Percentiles rank a stretch among this genome's conserved stretches.
Evolutionary conservation across 1,140 invertebrate genomes (phyloP).

Genomic region (Bombus fervidus): DNA sequence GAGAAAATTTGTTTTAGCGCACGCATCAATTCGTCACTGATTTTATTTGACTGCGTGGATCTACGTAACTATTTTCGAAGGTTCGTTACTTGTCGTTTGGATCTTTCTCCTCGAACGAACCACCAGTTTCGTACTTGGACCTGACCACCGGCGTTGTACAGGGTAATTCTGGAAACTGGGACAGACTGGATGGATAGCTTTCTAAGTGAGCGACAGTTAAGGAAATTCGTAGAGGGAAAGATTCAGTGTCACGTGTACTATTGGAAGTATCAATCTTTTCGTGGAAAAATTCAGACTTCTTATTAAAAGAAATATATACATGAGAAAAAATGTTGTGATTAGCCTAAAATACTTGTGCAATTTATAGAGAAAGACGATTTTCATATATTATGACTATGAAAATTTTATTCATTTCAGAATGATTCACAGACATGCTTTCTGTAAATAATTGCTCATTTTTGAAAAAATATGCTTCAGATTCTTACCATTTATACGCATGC

Average conservation of each 20-base stretch:
- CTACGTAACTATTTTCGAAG: slow-evolving; percentile 1
- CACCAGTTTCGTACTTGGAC: not conserved
- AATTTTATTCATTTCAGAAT: no score
- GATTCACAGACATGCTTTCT: no score
- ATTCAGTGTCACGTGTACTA: not conserved
- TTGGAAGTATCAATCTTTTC: no score
- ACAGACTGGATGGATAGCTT: not conserved
- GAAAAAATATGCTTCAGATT: no score
- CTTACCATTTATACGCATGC: no score
- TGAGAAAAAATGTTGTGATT: not conserved
- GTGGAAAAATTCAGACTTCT: no score
- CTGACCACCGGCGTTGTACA: not conserved
- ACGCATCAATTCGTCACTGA: slow-evolving; percentile 12
- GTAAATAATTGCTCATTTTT: no score
- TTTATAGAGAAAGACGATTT: not conserved
- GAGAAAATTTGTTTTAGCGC: slow-evolving; percentile 13
- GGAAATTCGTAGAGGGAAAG: not conserved
- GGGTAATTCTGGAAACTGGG: not conserved
- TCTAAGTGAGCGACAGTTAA: not conserved
- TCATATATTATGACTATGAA: no score
- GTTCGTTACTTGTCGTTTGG: not conserved
- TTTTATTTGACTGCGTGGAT: slow-evolving; percentile 12
- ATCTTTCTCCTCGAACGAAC: not conserved
- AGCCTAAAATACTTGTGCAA: not conserved
- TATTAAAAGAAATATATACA: no score